Percentiles rank a stretch among this genome's conserved stretches.
These are phyloP conservation scores for Rhinoraja longicauda DNA, from an alignment of 2,797 vertebrate species.

Conservation along the genomic window DNA sequence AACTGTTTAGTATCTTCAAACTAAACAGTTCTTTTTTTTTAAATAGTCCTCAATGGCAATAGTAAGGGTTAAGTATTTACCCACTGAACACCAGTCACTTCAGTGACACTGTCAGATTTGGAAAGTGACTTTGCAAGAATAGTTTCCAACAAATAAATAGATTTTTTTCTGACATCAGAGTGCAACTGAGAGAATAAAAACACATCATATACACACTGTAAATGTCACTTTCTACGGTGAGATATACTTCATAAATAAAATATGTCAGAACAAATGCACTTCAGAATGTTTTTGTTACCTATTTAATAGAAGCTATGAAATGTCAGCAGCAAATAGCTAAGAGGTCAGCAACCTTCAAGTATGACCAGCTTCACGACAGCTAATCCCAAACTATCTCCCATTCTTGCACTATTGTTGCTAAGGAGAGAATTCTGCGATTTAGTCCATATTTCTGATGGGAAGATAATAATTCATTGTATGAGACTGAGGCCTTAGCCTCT, in stretches of 20 bases:
- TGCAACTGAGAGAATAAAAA: background rate
- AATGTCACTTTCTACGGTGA: background rate
- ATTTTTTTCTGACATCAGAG: background rate
- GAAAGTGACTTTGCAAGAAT: background rate
- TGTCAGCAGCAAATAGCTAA: slow-evolving; percentile 14
- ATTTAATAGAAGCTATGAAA: background rate
- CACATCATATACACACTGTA: background rate
- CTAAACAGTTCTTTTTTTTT: background rate
- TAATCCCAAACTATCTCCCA: background rate
- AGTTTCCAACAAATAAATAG: background rate
- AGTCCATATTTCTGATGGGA: background rate
- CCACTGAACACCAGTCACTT: background rate
- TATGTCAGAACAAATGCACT: background rate
- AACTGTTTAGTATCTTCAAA: background rate
- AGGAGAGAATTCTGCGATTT: background rate
- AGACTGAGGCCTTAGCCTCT: background rate
- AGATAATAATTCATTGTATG: background rate
- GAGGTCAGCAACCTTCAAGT: background rate
- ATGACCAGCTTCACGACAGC: background rate
- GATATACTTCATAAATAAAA: background rate
- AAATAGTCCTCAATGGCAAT: background rate
- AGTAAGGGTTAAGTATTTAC: background rate
- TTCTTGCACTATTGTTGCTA: background rate
- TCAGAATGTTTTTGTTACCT: background rate
- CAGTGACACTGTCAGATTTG: background rate